Evolutionary conservation across 2,113 vertebrate species (phyloP), one percentile per base, ranked within the genome.

Genomic region (Percina caprodes): DNA sequence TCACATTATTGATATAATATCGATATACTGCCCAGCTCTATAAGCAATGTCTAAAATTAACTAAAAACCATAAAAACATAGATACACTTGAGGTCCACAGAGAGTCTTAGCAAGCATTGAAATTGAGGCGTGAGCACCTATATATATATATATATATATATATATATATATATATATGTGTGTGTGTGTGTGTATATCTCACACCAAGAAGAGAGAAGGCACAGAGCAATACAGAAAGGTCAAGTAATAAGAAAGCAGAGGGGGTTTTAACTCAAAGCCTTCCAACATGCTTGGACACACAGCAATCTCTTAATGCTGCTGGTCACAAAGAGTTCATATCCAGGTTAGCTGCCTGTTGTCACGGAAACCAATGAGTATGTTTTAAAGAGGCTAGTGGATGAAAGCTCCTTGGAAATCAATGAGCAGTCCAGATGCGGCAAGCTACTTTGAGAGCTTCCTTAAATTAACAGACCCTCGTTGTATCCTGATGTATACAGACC

Each of bases 321-420:
- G 66, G 58, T 30, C 74, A 65, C 14, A 15, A 60, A 73, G 54
- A 82, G 87, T 85, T 91, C 87, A 90, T 51, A 70, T 82, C 54
- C 77, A 89, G 86, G 77, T 86, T 79, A 79, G 58, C 18, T 55
- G 46, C 71, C 46, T 48, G 87, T 86, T 87, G 86, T 84, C 88
- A 90, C 16, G 68, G 80, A 80, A 86, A 93, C 83, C 66, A 76
- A 51, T 45, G 46, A 70, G 35, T 49, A 56, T 55, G 26, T 61
- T 75, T 78, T 76, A 33, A 71, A 52, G 54, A 51, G 18, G 65
- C 55, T 4, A n/a, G 54, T 16, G 39, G 19, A 67, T 55, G 19
- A 35, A 75, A 65, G 39, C 54, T n/a, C 21, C 13, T 79, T 68
- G 11, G 60, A 87, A 82, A 82, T 79, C 80, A 82, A 33, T 69